Conservation (phyloP, 1,140 invertebrate genomes). For the Aphelenchoides avenae region DNA sequence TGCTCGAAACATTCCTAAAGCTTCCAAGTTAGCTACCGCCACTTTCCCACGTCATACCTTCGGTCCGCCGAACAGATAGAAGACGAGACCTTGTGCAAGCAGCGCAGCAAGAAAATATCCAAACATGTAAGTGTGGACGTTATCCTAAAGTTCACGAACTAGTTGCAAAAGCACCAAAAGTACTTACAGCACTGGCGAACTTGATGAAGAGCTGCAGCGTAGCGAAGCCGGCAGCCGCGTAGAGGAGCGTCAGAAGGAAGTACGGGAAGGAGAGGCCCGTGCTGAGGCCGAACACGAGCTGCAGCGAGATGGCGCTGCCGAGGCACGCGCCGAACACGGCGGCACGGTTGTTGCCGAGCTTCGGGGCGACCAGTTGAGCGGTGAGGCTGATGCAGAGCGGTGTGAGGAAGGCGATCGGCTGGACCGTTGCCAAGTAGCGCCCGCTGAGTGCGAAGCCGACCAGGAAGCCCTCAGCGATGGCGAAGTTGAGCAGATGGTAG, state of each 20-base stretch:
- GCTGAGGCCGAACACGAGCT: conserved; percentile 4
- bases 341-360: conserved; percentile 3
- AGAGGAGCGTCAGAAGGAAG: conserved; percentile 13
- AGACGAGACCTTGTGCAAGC: too few species aligned
- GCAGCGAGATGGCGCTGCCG: conserved; percentile 8
- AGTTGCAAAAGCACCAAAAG: too few species aligned
- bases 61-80: too few species aligned
- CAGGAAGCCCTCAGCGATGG: conserved; percentile 17
- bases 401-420: conserved; percentile 22
- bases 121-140: too few species aligned
- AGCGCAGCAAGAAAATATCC: too few species aligned
- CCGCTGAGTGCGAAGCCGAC: conserved; percentile 21
- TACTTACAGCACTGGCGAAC: too few species aligned
- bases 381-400: conserved; percentile 9
- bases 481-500: conserved; percentile 17
- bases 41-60: too few species aligned
- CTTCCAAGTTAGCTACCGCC: too few species aligned
- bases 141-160: too few species aligned
- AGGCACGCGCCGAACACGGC: conserved; percentile 3
- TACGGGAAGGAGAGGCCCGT: conserved; percentile 11
- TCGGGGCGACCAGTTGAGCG: conserved; percentile 13
- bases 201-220: conserved; percentile 18
- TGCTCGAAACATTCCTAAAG: too few species aligned
- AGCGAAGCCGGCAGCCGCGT: conserved; percentile 10
- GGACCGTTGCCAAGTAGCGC: conserved; percentile 12